A percentile compares a stretch with the other conserved stretches of the same genome.
phyloP scores from a whole-genome alignment of 1,140 invertebrate genomes.

The Lethocerus indicus region DNA sequence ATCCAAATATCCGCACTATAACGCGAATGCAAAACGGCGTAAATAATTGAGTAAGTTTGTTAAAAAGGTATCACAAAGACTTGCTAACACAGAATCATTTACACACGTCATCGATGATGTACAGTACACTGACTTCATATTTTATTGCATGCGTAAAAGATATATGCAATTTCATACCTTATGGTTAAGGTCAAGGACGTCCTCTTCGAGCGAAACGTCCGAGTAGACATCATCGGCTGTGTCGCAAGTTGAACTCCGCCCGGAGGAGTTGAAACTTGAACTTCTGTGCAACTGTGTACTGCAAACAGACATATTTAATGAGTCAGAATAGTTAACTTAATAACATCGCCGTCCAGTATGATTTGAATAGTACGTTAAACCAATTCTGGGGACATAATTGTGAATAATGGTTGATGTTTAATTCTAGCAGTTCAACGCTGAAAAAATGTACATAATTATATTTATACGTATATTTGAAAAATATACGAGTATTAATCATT shows the following conservation, averaged over 20 bases:
- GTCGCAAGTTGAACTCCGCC: conserved; percentile 73
- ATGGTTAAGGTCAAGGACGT: conserved; percentile 78
- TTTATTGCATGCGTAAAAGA: too few species aligned
- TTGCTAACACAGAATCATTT: too few species aligned
- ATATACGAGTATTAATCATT: background rate
- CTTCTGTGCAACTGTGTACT: conserved; percentile 72
- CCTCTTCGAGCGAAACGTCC: conserved; percentile 76
- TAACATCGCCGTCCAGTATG: background rate
- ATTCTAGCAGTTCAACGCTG: background rate
- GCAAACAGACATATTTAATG: conserved; percentile 17
- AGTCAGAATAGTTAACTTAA: background rate
- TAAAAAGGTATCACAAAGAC: too few species aligned
- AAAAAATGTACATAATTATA: background rate
- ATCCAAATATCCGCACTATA: too few species aligned
- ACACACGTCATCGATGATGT: too few species aligned
- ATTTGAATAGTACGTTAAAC: background rate
- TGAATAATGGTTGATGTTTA: background rate
- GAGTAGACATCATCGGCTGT: conserved; percentile 83
- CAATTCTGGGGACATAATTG: background rate
- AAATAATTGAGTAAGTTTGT: too few species aligned
- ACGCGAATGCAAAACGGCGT: too few species aligned
- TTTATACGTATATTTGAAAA: background rate
- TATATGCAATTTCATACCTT: conserved; percentile 22
- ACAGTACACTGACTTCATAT: too few species aligned
- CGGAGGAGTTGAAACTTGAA: conserved; percentile 77